phyloP scores from a whole-genome alignment of 2,888 invertebrate genomes.

The Ophioninae sp. region DNA sequence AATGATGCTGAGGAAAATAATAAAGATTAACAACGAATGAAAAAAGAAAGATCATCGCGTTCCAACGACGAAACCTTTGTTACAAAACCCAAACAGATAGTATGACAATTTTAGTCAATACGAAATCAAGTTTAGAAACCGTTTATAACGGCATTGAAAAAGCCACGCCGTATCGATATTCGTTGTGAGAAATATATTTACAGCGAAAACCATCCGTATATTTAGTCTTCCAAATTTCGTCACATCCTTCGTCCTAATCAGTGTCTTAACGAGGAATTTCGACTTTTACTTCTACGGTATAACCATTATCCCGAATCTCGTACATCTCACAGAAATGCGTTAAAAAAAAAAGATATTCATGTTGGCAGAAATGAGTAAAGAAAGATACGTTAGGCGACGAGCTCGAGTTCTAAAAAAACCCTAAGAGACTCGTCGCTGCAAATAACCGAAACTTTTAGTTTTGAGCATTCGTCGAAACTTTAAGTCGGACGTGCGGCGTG shows the following conservation, averaged over 20 bases:
- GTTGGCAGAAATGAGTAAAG: background rate
- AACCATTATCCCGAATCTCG: background rate
- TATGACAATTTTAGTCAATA: too few species aligned
- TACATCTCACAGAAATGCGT: background rate
- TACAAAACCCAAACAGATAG: too few species aligned
- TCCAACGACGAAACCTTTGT: background rate
- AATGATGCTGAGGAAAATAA: background rate
- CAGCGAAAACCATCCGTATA: too few species aligned
- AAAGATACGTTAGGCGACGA: background rate
- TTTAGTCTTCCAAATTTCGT: too few species aligned
- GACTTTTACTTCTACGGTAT: background rate
- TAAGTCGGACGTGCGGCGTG: background rate
- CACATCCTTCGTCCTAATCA: too few species aligned
- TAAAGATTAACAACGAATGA: background rate
- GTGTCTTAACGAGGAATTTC: background rate
- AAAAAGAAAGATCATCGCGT: background rate
- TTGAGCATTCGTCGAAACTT: background rate
- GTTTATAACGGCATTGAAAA: too few species aligned
- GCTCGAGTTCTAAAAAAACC: background rate
- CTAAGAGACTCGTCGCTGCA: background rate
- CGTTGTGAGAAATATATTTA: too few species aligned
- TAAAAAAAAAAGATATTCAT: background rate
- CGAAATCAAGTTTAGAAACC: too few species aligned
- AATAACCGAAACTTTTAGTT: background rate
- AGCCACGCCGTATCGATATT: too few species aligned